A percentile compares a stretch with the other conserved stretches of the same genome.
These are phyloP conservation scores for Hydractinia symbiolongicarpus DNA, from an alignment of 30 jellyfish, hydroid and myxozoan genomes.

Conservation along the genomic window DNA sequence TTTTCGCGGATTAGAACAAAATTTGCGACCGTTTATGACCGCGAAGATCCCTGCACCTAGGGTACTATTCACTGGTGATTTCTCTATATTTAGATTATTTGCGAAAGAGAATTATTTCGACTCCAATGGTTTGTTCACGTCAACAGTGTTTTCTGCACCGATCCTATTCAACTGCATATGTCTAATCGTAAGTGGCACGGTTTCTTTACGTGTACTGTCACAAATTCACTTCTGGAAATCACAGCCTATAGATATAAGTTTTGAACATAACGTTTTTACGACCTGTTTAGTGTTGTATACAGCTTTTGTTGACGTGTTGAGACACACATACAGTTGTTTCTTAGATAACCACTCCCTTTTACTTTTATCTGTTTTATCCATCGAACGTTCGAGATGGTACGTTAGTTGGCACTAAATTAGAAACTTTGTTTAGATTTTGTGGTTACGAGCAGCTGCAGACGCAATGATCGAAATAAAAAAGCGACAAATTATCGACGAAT, in stretches of 20 bases:
- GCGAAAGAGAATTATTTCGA: slow-evolving; percentile 58
- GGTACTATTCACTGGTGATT: not conserved
- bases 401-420: not conserved
- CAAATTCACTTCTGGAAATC: not conserved
- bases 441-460: not conserved
- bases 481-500: not conserved
- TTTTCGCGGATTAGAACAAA: too few species aligned
- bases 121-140: slow-evolving; percentile 49
- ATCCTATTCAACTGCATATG: slow-evolving; percentile 43
- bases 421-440: not conserved
- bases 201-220: too few species aligned
- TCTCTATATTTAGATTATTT: slow-evolving; percentile 24
- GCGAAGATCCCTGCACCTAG: not conserved
- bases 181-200: slow-evolving; percentile 34
- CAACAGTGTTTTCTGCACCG: slow-evolving; percentile 47
- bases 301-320: too few species aligned
- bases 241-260: too few species aligned
- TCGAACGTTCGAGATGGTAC: too few species aligned
- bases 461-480: not conserved
- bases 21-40: too few species aligned
- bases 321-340: too few species aligned
- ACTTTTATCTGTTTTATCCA: too few species aligned
- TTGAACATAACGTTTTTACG: too few species aligned
- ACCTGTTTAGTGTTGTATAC: too few species aligned
- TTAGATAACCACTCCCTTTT: too few species aligned